Base-by-base conservation (phyloP, 2,888 invertebrate genomes). In the Miltochrista miniata region DNA sequence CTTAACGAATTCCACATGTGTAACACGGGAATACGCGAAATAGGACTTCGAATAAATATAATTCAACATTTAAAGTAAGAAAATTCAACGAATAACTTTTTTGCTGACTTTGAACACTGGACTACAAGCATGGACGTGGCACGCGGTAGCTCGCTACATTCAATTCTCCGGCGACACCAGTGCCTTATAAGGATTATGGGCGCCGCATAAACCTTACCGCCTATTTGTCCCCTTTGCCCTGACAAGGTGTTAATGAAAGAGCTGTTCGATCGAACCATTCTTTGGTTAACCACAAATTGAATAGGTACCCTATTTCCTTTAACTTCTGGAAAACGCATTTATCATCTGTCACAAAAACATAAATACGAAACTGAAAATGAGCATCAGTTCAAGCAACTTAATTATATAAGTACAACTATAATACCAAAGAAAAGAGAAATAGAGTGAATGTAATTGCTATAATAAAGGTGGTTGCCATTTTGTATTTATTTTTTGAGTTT, bases 1-100 rank as follows among this genome's bases (percentile, higher is more conserved):
- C 76, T 87, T 85, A 87, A 69, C 63, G 80, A 81, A 81, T 85
- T 81, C 82, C 81, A 85, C 80, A 75, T 79, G 75, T 79, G 76
- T 71, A 71, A 64, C 63, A 64, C 66, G 61, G 56, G 51, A 59
- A 36, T 56, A 51, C 43, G 13, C 41, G 12, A 38, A 51, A 44
- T 49, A 36, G 48, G 33, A 34, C 41, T 45, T 37, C 15, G 31
- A 45, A 43, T 39, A 50, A 30, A 54, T 33, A 18, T 40, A 41
- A 31, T 34, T 48, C 36, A 31, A 36, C n/a, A n/a, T 12, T 18
- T 18, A 47, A 38, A 43, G 13, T 47, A 52, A 52, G 46, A 50
- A 51, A 53, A 57, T 38, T 31, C 45, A 12, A 51, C 37, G 55
- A 65, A 56, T 54, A 43, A 60, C 51, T 48, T 43, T 36, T 44